Percentiles rank a stretch among this genome's conserved stretches.
Conservation (phyloP, 2,113 vertebrate species). For the Nothocercus nigrocapillus region DNA sequence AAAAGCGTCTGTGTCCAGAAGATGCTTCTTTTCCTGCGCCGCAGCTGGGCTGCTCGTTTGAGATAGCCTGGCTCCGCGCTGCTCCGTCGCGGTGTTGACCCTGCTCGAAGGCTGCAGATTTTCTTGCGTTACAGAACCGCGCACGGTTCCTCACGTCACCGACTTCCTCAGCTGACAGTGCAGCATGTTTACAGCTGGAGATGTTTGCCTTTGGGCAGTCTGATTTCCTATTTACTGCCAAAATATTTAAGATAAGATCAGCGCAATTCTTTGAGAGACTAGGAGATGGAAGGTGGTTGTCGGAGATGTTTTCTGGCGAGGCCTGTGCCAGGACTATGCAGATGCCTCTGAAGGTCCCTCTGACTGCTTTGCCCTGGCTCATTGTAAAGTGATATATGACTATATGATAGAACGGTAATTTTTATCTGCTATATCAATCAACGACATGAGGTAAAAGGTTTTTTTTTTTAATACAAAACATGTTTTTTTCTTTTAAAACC, state of each 20-base stretch:
- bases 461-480: neutral
- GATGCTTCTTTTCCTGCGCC: neutral
- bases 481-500: neutral
- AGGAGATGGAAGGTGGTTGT: neutral
- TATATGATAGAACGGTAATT: neutral
- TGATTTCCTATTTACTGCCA: neutral
- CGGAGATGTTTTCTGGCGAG: neutral
- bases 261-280: neutral
- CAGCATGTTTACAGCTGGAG: neutral
- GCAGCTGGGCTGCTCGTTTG: neutral
- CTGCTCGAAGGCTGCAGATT: neutral
- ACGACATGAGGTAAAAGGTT: neutral
- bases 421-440: neutral
- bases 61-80: rapidly evolving
- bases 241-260: neutral
- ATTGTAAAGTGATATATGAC: neutral
- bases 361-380: neutral
- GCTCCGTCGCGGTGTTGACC: neutral
- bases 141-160: neutral
- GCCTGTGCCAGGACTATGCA: neutral
- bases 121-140: neutral
- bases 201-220: neutral
- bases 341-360: neutral
- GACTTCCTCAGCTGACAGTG: neutral
- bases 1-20: neutral